Conservation (phyloP, 1,140 invertebrate genomes). For the Atopsyche davidsoni region DNA sequence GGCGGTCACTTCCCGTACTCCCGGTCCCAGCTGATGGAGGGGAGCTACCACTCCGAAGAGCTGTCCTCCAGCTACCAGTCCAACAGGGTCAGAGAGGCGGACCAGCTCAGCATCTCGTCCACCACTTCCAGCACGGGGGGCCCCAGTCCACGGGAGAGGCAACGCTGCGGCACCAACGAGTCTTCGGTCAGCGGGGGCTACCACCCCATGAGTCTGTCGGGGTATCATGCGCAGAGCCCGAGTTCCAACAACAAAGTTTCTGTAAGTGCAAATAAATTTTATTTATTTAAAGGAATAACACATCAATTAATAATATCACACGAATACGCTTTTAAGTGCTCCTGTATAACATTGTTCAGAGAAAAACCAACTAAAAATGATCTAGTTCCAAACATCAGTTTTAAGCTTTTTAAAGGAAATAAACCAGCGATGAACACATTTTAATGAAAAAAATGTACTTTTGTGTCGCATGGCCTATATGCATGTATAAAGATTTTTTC, state of each 20-base stretch:
- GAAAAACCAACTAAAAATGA: no score
- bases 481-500: no score
- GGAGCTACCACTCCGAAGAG: conserved; percentile 29
- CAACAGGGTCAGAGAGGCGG: conserved; percentile 32
- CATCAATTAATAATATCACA: neutral
- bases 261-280: conserved; percentile 32
- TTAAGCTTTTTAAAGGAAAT: no score
- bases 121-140: conserved; percentile 42
- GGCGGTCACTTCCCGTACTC: conserved; percentile 28
- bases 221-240: conserved; percentile 37
- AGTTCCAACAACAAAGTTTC: conserved; percentile 44
- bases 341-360: no score
- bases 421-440: no score
- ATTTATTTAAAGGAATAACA: neutral
- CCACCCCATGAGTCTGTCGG: conserved; percentile 37
- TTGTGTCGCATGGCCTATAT: no score
- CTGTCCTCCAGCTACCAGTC: conserved; percentile 27
- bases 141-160: conserved; percentile 36
- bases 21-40: conserved; percentile 28
- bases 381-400: no score
- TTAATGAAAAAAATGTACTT: no score
- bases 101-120: conserved; percentile 41
- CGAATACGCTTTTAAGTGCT: no score
- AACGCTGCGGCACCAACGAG: conserved; percentile 27
- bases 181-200: conserved; percentile 36